Base-by-base conservation (phyloP, 2,797 vertebrate genomes). In the Ctenopoma kingsleyae region DNA sequence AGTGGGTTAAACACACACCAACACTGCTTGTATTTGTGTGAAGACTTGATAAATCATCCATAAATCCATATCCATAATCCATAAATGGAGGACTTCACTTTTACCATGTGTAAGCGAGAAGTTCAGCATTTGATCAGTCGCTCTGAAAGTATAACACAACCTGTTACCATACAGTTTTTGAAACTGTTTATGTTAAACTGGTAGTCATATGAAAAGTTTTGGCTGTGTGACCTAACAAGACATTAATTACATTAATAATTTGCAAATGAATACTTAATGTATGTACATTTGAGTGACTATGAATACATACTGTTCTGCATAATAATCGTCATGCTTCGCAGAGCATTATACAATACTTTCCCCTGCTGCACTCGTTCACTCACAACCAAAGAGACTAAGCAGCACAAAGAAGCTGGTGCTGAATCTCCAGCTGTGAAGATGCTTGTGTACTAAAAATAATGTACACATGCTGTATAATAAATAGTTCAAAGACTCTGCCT, bases 331-430 rank as follows among this genome's bases (percentile, higher is more conserved):
- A n/a, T 12, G 10, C n/a, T 13, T 0, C 9, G 67, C 10, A 41
- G 43, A 67, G 40, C 44, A n/a, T 44, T 32, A 71, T 35, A 23
- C 10, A 8, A 22, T 40, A 41, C n/a, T 41, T 30, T 66, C 46
- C 10, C 1, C 19, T 54, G 23, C 59, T 63, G 20, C 5, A 47
- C 46, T 17, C 25, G 55, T 76, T 72, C 54, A 58, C 51, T 38
- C 27, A 4, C 25, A 66, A 57, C 71, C 62, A 70, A 78, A 60
- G 48, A 72, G 48, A 47, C 68, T 51, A 51, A 74, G 70, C 51
- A 50, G 63, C 40, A 50, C 3, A 5, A 16, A 54, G 68, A 25
- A 66, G 50, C 19, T 27, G 64, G 57, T 56, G 68, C 63, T 27
- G 19, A 73, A 55, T 51, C 56, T 76, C 53, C 43, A 62, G 46